Percentiles rank a stretch among this genome's conserved stretches.
Conservation (phyloP, 1,140 invertebrate genomes). For the Tetramorium simillimum region DNA sequence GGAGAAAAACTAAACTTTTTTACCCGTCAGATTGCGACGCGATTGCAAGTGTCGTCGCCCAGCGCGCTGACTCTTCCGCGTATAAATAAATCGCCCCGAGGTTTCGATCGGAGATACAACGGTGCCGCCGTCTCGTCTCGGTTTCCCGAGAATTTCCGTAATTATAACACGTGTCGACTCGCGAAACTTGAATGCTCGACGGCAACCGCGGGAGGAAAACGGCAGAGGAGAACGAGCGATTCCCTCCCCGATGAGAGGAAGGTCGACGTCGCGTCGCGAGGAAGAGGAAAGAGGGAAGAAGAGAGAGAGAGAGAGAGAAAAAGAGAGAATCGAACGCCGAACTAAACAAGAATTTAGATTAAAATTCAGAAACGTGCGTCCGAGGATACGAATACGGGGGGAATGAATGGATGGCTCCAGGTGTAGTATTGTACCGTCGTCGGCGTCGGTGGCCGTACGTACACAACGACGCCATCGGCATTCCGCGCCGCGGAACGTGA, state of each 20-base stretch:
- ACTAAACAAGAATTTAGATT: slow-evolving; percentile 62
- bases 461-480: slow-evolving; percentile 44
- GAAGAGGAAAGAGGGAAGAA: too few species aligned
- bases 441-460: not conserved
- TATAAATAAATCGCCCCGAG: not conserved
- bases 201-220: slow-evolving; percentile 2
- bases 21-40: slow-evolving; percentile 2
- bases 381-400: slow-evolving; percentile 19
- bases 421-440: slow-evolving; percentile 27
- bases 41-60: not conserved
- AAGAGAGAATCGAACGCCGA: not conserved
- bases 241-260: not conserved
- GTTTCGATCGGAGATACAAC: slow-evolving; percentile 8
- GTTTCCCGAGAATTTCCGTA: slow-evolving; percentile 25
- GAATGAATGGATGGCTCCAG: slow-evolving; percentile 50
- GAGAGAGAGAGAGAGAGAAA: too few species aligned
- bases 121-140: not conserved
- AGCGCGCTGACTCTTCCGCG: not conserved
- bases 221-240: not conserved
- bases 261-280: not conserved
- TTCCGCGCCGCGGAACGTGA: slow-evolving; percentile 39
- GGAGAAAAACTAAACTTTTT: slow-evolving; percentile 24
- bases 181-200: slow-evolving; percentile 16
- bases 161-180: slow-evolving; percentile 42
- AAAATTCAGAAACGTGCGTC: slow-evolving; percentile 57